Evolutionary conservation across 2,797 vertebrate genomes (phyloP), one percentile per base, ranked within the genome.

Genomic region (Florisuga fusca): DNA sequence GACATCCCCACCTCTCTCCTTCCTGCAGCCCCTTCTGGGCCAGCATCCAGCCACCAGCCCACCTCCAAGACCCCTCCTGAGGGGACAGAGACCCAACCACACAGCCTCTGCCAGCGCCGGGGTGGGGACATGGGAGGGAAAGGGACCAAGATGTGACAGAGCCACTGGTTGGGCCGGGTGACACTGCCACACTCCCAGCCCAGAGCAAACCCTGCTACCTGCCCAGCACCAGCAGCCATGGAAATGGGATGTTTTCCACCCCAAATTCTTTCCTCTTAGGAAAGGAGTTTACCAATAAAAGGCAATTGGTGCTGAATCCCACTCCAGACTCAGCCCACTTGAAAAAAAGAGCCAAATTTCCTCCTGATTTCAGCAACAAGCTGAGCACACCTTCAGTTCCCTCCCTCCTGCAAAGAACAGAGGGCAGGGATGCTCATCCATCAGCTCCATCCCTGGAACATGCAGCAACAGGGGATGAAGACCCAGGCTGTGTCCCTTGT

Each of bases 241-340:
- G 94, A 94, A 96, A 94, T 43, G 79, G 92, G 92, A 91, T 20
- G 6, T 26, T n/a, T 93, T 90, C 95, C 95, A 93, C 87, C 69
- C 75, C 19, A 10, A 95, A 96, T 95, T 94, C 95, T 90, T 94
- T 84, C 94, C 93, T 69, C 63, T 72, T 63, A 91, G 89, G 87
- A 89, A 92, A 81, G 91, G 31, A 78, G 83, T 76, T 94, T 41
- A 89, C 93, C 82, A 94, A 94, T 88, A 88, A 88, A 91, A 96
- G 58, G 87, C 89, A 57, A 89, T 92, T 48, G 31, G 81, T 22
- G 74, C 81, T 33, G 54, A 85, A 76, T 69, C 31, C 2, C 82
- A 79, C 94, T 3, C 91, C 89, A 89, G 91, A 72, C 76, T 14
- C n/a, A 31, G 67, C 86, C 83, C 19, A 80, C 90, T 93, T 43